Base-by-base conservation (phyloP, 2,113 vertebrate species). In the Okapia johnstoni region DNA sequence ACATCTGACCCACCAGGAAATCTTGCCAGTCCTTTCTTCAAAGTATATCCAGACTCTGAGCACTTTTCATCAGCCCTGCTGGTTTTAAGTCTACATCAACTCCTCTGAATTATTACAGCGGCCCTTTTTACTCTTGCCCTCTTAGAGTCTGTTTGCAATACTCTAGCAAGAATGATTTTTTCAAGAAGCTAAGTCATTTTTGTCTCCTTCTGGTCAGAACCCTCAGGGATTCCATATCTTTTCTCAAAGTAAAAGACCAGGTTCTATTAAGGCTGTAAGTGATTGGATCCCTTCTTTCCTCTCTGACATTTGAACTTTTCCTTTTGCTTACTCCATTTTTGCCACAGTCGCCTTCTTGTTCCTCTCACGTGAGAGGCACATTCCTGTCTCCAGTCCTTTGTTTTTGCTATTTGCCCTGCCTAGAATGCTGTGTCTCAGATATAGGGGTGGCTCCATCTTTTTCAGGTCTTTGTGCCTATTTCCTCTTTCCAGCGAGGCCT, bases 181-280 rank as follows among this genome's bases (percentile, higher is more conserved):
- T 93, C 17, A 77, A 84, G 88, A 85, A 81, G 58, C 40, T 58
- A 87, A 79, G 60, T 88, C 33, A 54, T 92, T 96, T 96, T 96
- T 85, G 66, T 92, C 19, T 93, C 21, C 23, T 89, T 36, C 36
- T 63, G 36, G 43, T 94, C 21, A 87, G n/a, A 93, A 85, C 33
- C 28, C 21, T 92, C 33, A 19, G 61, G 86, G 92, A 88, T 50
- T 88, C 43, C n/a, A 23, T 46, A 3, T 84, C 88, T 95, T 54
- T 84, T 13, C 25, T 95, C 12, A 77, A 61, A 92, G n/a, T 66
- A 83, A 93, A 92, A 96, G 43, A n/a, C 63, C 40, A 70, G 80
- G 76, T 93, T 17, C 48, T 91, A 1, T 57, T 58, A 85, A 85
- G 48, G 30, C 70, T 36, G 92, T 86, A 30, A 7, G 30, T 83